phyloP scores from a whole-genome alignment of 1,140 invertebrate genomes.

The Drosophila persimilis region DNA sequence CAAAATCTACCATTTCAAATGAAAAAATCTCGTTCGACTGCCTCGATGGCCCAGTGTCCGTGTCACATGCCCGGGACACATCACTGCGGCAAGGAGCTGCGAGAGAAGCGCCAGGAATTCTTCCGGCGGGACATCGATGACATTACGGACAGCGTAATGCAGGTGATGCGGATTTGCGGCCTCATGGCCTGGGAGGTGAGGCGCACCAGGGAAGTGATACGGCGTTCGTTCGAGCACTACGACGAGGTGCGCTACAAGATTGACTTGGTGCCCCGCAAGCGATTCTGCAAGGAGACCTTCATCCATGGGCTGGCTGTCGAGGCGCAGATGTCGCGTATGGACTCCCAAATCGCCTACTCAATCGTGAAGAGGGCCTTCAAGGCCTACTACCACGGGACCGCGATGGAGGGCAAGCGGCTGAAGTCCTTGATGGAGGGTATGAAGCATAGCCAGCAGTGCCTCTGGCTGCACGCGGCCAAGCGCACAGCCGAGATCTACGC shows the following conservation, averaged over 20 bases:
- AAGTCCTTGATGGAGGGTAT: conserved; percentile 1
- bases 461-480: conserved; percentile 67
- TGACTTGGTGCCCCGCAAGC: conserved; percentile 62
- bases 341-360: conserved; percentile 67
- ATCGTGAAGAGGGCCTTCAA: conserved; percentile 71
- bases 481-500: conserved; percentile 65
- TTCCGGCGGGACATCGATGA: conserved; percentile 48
- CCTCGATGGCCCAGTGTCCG: not conserved
- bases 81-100: not conserved
- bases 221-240: conserved; percentile 54
- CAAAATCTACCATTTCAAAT: too few species aligned
- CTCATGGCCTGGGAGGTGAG: conserved; percentile 57
- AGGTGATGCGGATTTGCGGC: conserved; percentile 69
- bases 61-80: conserved; percentile 5
- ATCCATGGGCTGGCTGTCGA: conserved; percentile 60
- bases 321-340: conserved; percentile 63
- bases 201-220: conserved; percentile 35
- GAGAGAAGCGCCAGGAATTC: not conserved
- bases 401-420: conserved; percentile 17
- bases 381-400: conserved; percentile 67
- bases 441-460: conserved; percentile 49
- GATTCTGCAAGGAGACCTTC: conserved; percentile 69
- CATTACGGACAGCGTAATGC: conserved; percentile 54
- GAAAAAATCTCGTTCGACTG: too few species aligned
- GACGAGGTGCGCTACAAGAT: conserved; percentile 58